Evolutionary conservation across 2,113 vertebrate genomes (phyloP), one percentile per base, ranked within the genome.

Genomic region (Uropsilus gracilis): DNA sequence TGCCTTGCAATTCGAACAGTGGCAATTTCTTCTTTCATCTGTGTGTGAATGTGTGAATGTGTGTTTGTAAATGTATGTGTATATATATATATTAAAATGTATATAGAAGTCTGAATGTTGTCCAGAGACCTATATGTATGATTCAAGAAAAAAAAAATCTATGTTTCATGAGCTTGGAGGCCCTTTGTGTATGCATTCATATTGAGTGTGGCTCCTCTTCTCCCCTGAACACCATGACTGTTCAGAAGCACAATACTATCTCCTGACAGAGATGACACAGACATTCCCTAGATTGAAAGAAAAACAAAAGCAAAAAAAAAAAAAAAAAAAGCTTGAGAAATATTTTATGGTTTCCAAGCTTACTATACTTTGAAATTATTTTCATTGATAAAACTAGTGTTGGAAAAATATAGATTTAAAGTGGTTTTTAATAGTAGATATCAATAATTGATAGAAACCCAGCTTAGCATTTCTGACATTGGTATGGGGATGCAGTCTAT

Each of bases 191-290:
- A 88, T 96, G 80, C 97, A 90, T 97, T 96, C 64, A 50, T 91
- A 87, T 53, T 88, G 95, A 90, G 92, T 95, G 95, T 96, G 82
- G 87, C 68, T 92, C 91, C 57, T 75, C 71, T 93, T 53, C 83
- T 90, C 90, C 89, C 95, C 89, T 77, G 73, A 46, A 78, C 92
- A 77, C 77, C 71, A 2, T 6, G 26, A 90, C 83, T 90, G 87
- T 94, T 94, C 94, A 96, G 73, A 97, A 99, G 98, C 98, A 99
- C 98, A 99, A 98, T 61, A 68, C 78, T 77, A 0, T 98, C 98
- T 61, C 57, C 95, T 94, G 95, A 97, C 97, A 97, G 96, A 98
- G 97, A 97, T 86, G 85, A 96, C 95, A 94, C 89, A 92, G 63
- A 92, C 96, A 28, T 96, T 98, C 97, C 94, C 94, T 42, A 0